A percentile compares a stretch with the other conserved stretches of the same genome.
These are phyloP conservation scores for Drosophila kohkoa DNA, from an alignment of 1,140 invertebrate species.

Conservation along the genomic window DNA sequence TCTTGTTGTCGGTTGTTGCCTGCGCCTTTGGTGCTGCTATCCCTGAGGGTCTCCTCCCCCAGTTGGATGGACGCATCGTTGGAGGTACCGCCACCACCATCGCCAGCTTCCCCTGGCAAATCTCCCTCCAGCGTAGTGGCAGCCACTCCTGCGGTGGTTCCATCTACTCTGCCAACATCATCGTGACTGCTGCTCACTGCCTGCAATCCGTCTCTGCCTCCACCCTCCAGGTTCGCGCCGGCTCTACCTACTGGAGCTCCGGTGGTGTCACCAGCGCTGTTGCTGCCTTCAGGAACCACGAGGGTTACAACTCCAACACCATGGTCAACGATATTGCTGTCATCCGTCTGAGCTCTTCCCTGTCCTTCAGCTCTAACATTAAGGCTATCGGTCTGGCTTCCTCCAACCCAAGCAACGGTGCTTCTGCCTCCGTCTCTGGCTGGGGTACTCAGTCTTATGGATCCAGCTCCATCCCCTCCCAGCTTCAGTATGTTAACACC, in stretches of 20 bases:
- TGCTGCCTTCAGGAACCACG: conserved; percentile 52
- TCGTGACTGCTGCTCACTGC: conserved; percentile 88
- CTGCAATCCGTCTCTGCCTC: conserved; percentile 77
- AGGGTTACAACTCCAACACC: conserved; percentile 63
- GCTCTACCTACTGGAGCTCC: conserved; percentile 56
- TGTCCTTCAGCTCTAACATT: conserved; percentile 74
- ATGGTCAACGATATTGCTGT: conserved; percentile 86
- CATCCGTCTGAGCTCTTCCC: conserved; percentile 74
- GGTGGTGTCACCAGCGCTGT: conserved; percentile 49
- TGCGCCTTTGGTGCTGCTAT: conserved; percentile 62
- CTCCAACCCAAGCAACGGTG: conserved; percentile 54
- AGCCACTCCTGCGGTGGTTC: conserved; percentile 87
- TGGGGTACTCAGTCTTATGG: conserved; percentile 81
- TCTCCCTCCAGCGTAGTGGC: conserved; percentile 85
- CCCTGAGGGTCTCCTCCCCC: conserved; percentile 65
- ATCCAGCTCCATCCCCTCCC: conserved; percentile 41
- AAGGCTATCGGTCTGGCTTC: conserved; percentile 70
- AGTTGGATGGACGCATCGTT: conserved; percentile 85
- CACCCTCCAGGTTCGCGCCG: conserved; percentile 56
- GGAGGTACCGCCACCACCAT: conserved; percentile 85
- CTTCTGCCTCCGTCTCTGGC: conserved; percentile 80
- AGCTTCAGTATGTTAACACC: conserved; percentile 58
- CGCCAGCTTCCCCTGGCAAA: conserved; percentile 86
- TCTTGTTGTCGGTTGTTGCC: conserved; percentile 63
- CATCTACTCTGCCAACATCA: conserved; percentile 85